These are phyloP conservation scores for Myrmophylax atrothorax DNA, from an alignment of 2,113 vertebrate species.

Conservation along the genomic window DNA sequence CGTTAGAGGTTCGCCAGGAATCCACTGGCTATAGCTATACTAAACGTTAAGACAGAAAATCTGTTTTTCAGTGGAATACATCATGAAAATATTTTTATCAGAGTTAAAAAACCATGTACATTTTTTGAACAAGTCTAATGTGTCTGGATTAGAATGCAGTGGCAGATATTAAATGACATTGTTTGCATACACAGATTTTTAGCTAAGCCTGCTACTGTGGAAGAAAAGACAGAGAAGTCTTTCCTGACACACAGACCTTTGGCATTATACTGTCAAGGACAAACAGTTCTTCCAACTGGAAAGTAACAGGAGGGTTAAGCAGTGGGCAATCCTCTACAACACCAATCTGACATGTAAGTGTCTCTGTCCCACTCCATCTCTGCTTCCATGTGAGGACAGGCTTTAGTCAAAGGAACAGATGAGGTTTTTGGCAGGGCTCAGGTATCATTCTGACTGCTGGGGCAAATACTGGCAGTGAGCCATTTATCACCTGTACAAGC, in stretches of 20 bases:
- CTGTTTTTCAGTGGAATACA: not conserved
- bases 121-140: not conserved
- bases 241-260: fast-evolving
- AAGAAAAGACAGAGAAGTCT: not conserved
- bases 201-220: not conserved
- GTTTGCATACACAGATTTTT: not conserved
- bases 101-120: not conserved
- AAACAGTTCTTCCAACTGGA: not conserved
- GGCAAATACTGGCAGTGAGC: not conserved
- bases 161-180: not conserved
- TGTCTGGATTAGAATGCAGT: not conserved
- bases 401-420: not conserved
- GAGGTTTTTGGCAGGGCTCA: not conserved
- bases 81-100: not conserved
- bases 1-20: slow-evolving; percentile 74
- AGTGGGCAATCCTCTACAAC: not conserved
- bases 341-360: fast-evolving
- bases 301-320: not conserved
- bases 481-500: not conserved
- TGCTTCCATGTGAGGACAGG: not conserved
- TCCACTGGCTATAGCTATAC: slow-evolving; percentile 78
- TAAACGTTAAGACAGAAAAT: slow-evolving; percentile 61
- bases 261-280: not conserved
- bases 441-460: not conserved
- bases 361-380: not conserved